Conservation (phyloP, 2,797 vertebrate genomes). For the Anabacerthia variegaticeps region DNA sequence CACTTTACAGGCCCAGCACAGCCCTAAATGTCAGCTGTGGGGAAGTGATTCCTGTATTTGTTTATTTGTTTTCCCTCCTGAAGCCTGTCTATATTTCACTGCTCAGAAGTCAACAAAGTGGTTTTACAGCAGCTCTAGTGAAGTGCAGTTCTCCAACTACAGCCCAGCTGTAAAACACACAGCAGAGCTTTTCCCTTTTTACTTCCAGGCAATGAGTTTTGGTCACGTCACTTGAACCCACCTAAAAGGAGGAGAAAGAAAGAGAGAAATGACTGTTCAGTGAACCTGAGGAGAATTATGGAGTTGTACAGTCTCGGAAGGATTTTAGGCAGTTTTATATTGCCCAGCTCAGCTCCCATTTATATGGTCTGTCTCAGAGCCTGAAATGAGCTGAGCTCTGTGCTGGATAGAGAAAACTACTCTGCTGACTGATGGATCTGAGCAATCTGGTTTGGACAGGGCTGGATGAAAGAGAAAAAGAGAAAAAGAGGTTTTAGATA, state of each 20-base stretch:
- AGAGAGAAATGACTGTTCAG: slow-evolving; percentile 10
- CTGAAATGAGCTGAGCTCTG: neutral
- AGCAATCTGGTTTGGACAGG: neutral
- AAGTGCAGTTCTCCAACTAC: neutral
- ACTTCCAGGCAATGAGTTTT: slow-evolving; percentile 21
- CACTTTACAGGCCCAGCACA: neutral
- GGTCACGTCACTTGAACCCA: neutral
- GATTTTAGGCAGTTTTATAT: slow-evolving; percentile 46
- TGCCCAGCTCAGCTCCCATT: slow-evolving; percentile 18
- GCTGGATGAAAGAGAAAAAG: neutral
- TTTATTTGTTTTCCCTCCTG: neutral
- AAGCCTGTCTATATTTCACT: neutral
- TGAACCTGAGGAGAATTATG: slow-evolving; percentile 34
- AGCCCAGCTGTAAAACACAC: slow-evolving; percentile 30
- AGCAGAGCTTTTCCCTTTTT: neutral
- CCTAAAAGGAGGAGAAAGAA: neutral
- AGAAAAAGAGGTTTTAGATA: neutral
- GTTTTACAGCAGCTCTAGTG: neutral
- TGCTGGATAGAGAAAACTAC: neutral
- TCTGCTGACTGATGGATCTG: neutral
- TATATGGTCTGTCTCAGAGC: neutral
- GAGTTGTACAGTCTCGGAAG: slow-evolving; percentile 36
- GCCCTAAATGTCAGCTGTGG: neutral
- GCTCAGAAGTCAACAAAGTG: neutral
- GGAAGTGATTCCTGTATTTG: neutral